Evolutionary conservation across 2,113 vertebrate species (phyloP), one percentile per base, ranked within the genome.

Genomic region (Caretta caretta): DNA sequence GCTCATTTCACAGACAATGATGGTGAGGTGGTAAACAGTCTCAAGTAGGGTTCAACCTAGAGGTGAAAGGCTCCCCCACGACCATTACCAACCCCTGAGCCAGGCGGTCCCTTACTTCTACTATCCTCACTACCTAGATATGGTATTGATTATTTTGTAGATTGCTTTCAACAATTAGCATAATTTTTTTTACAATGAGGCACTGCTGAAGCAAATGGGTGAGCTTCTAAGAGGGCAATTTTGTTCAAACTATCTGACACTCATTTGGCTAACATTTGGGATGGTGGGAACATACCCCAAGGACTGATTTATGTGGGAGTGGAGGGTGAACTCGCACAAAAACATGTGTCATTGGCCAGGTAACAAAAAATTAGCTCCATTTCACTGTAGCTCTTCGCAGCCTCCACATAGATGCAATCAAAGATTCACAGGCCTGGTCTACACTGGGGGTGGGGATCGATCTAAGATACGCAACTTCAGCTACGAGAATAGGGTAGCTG

Each of bases 341-440:
- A 69, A 69, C 62, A 69, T n/a, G 62, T 69, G 8, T 69, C 14
- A 35, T 81, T 83, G 72, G 85, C 62, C 29, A 83, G 56, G 29
- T 89, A 5, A 16, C 54, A 59, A 22, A n/a, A 8, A 14, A 38
- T 89, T 35, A 90, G 27, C 72, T 84, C 3, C 88, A 49, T 2
- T 86, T 56, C 35, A 51, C 78, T 91, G 78, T 31, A 69, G 83
- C 84, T 53, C 92, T 0, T 0, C 24, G 31, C 14, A 4, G n/a
- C 0, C 0, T 83, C 80, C 59, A 78, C 0, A 0, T 50, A 80
- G 82, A 65, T 0, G 0, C 35, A 38, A 59, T 0, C 0, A 86
- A 49, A 49, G 27, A 5, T 8, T 69, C 0, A 1, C 86, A 53
- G 42, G 42, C 42, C 42, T 42, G 42, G 42, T 42, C 42, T 42